These are phyloP conservation scores for Penaeus indicus DNA, from an alignment of 1,140 invertebrate genomes.

Conservation along the genomic window DNA sequence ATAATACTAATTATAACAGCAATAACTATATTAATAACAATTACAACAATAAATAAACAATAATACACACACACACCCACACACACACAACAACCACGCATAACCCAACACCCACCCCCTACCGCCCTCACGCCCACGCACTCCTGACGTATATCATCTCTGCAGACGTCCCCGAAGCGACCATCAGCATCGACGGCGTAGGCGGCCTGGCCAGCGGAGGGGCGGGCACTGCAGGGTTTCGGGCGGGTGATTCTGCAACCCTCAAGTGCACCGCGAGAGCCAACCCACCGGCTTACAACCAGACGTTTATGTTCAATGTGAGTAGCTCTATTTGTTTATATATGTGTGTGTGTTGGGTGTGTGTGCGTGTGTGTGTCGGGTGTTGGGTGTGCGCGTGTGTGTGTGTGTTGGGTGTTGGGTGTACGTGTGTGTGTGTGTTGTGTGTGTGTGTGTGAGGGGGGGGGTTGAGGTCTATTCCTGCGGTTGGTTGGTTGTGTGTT, in stretches of 20 bases:
- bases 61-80: not conserved
- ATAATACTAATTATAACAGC: not conserved
- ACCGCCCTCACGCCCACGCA: not conserved
- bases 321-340: not conserved
- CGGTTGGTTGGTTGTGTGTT: no score
- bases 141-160: no score
- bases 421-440: no score
- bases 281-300: slow-evolving; percentile 52
- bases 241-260: slow-evolving; percentile 32
- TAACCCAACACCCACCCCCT: not conserved
- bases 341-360: no score
- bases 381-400: no score
- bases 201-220: not conserved
- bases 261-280: slow-evolving; percentile 46
- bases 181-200: slow-evolving; percentile 43
- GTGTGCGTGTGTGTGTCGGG: no score
- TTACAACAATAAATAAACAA: not conserved
- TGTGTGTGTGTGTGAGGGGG: no score
- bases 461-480: no score
- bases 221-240: not conserved
- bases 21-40: not conserved
- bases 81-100: not conserved
- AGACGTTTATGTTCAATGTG: slow-evolving; percentile 53
- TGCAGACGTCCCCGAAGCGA: slow-evolving; percentile 52
- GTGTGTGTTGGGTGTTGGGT: no score